Base-by-base conservation (phyloP, 1,140 invertebrate species). In the Patella vulgata region DNA sequence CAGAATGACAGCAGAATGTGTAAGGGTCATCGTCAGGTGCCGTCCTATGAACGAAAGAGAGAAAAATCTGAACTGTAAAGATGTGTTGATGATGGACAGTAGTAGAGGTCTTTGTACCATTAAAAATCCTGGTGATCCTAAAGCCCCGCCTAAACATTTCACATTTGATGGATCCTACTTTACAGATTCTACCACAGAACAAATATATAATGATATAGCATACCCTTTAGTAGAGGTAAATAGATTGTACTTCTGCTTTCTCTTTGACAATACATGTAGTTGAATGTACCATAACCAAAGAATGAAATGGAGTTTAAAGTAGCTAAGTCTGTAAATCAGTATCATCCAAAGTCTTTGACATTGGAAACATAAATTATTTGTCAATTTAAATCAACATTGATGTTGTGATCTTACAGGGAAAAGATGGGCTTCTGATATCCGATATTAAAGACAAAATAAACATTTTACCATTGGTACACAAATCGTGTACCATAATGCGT, bases 21-120 rank as follows among this genome's bases (percentile, higher is more conserved):
- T 96, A 23, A 93, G 93, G 86, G 94, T 96, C 19, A 91, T 96
- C 47, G 93, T 95, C 62, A 87, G 94, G 85, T 97, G 94, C 87
- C 90, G 95, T 36, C 95, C 95, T 19, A 92, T 95, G 88, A 94
- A 93, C 85, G 82, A 85, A 52, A 86, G 90, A 68, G 93, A 94
- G 85, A 88, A 87, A 57, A 86, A 88, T 47, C 79, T 91, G 19
- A 90, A 91, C 58, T 91, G 91, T 81, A 80, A 95, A 90, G 87
- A 86, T 77, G 89, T 93, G 31, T 87, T 96, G 19, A 86, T 87
- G 53, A 93, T 94, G 85, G 90, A 92, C 61, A 59, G 80, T 14
- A 78, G 79, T 14, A 78, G 83, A 59, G 89, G 86, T 30, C 84
- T 87, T 52, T 89, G 89, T 75, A 84, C 83, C 31, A 86, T 91